phyloP scores from a whole-genome alignment of 2,888 invertebrate species.

The Melinaea marsaeus region DNA sequence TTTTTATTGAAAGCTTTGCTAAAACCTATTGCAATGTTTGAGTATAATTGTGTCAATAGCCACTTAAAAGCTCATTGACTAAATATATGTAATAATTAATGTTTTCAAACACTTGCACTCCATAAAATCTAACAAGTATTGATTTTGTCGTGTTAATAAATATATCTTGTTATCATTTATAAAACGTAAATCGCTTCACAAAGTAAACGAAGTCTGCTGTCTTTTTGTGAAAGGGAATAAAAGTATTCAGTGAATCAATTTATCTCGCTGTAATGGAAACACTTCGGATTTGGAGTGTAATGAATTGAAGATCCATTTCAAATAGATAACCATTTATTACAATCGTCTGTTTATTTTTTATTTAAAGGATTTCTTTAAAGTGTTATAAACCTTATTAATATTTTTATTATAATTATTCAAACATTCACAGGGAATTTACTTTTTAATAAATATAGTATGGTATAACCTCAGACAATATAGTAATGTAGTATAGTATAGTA shows the following conservation, averaged over 20 bases:
- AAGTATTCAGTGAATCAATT: slow-evolving; percentile 31
- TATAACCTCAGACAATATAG: no score
- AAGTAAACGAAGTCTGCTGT: slow-evolving; percentile 24
- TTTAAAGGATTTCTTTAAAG: background rate
- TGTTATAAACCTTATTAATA: background rate
- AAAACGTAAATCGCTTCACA: slow-evolving; percentile 14
- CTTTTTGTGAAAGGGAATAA: slow-evolving; percentile 29
- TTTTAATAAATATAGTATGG: no score
- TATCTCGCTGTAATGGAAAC: slow-evolving; percentile 29
- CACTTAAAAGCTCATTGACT: no score
- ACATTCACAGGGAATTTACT: background rate
- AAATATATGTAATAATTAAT: no score
- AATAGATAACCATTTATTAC: slow-evolving; percentile 25
- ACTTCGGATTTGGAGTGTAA: slow-evolving; percentile 23
- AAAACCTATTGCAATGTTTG: no score
- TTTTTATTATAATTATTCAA: background rate
- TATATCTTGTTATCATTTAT: background rate
- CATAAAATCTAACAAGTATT: background rate
- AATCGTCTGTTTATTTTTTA: background rate
- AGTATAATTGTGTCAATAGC: no score
- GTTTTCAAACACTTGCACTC: background rate
- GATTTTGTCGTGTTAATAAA: background rate
- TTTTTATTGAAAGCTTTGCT: no score
- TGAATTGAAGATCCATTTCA: slow-evolving; percentile 29
- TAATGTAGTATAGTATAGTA: no score